Percentiles rank a stretch among this genome's conserved stretches.
These are phyloP conservation scores for Beris chalybata DNA, from an alignment of 2,888 invertebrate species.

Conservation along the genomic window DNA sequence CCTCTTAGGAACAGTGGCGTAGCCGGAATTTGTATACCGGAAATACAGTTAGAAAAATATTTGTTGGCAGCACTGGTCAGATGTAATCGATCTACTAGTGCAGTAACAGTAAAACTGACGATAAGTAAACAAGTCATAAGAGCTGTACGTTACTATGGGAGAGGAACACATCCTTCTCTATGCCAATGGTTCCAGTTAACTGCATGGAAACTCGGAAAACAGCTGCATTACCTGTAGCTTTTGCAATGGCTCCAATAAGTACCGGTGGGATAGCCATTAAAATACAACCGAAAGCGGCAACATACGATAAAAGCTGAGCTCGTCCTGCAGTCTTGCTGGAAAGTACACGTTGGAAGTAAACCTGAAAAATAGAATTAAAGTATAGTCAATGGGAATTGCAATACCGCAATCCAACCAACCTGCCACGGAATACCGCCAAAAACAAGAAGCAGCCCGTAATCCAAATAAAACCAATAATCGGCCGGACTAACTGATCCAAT, in stretches of 20 bases:
- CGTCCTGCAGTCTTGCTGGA: conserved; percentile 93
- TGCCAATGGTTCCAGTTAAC: too few species aligned
- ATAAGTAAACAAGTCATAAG: too few species aligned
- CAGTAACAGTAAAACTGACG: too few species aligned
- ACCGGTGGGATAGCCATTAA: conserved; percentile 97
- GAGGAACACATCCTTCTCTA: too few species aligned
- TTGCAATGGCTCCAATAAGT: conserved; percentile 95
- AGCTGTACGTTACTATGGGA: too few species aligned
- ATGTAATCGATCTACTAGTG: too few species aligned
- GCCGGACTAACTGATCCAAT: conserved; percentile 74
- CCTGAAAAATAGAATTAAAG: conserved; percentile 58
- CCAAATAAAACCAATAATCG: conserved; percentile 81
- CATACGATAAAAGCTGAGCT: conserved; percentile 92
- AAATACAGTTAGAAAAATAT: too few species aligned
- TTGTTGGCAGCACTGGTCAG: too few species aligned
- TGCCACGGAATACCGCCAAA: conserved; percentile 99
- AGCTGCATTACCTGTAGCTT: conserved; percentile 77
- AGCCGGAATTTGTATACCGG: too few species aligned
- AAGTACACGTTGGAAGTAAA: conserved; percentile 96
- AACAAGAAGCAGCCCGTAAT: conserved; percentile 83
- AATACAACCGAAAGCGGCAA: conserved; percentile 93
- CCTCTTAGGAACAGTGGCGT: too few species aligned
- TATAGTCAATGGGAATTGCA: too few species aligned
- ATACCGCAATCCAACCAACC: conserved; percentile 55
- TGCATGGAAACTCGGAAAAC: too few species aligned